Evolutionary conservation across 23 tunicate genomes (phyloP).

Genomic region (Trididemnum clinides): DNA sequence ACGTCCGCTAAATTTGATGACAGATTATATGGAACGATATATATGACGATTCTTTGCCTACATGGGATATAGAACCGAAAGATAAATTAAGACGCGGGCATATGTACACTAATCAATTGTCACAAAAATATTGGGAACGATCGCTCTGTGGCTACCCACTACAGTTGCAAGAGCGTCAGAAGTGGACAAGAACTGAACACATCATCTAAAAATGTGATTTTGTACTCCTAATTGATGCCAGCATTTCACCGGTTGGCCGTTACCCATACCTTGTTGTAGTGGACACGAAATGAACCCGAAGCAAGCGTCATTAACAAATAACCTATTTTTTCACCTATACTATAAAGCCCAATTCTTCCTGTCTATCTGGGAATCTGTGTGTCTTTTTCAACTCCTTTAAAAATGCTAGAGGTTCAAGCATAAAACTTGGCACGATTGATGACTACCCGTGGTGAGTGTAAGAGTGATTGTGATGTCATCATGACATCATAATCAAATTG

Average conservation of each 20-base stretch:
- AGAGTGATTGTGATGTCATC: no score
- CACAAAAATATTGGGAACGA: neutral
- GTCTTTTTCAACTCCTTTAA: no score
- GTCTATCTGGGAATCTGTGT: no score
- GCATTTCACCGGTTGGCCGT: neutral
- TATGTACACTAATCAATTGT: neutral
- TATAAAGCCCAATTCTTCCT: no score
- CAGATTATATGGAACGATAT: no score
- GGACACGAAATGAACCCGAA: neutral
- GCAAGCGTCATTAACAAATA: no score
- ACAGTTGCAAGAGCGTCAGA: neutral
- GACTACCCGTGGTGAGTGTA: no score
- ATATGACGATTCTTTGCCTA: neutral
- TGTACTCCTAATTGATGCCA: neutral
- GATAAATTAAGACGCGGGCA: neutral
- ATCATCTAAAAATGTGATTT: neutral
- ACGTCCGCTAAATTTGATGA: neutral
- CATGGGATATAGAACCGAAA: neutral
- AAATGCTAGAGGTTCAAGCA: no score
- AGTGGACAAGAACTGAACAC: neutral
- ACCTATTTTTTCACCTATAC: no score
- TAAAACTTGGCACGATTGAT: no score
- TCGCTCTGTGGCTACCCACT: neutral
- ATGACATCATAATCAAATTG: no score
- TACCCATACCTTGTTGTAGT: neutral